Conservation (phyloP, 2,113 vertebrate genomes). For the Pluvialis apricaria region DNA sequence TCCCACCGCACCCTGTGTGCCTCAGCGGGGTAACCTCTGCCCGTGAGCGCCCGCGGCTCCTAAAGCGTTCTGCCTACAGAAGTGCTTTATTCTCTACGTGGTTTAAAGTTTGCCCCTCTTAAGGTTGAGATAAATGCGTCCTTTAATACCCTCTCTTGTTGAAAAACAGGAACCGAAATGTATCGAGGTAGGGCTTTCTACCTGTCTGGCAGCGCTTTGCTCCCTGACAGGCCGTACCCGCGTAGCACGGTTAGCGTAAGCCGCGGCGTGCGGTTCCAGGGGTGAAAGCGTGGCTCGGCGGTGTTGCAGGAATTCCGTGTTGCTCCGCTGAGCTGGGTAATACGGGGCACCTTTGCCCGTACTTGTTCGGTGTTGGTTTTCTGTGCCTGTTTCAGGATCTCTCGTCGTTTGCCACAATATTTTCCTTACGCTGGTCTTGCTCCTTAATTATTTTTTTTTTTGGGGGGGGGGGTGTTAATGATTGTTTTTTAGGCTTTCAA, state of each 20-base stretch:
- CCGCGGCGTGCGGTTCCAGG: not conserved
- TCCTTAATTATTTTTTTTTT: not conserved
- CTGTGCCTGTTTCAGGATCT: not conserved
- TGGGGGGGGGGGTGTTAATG: not conserved
- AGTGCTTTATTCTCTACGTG: accelerated
- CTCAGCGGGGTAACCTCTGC: not conserved
- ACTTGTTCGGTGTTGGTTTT: not conserved
- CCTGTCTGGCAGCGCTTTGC: not conserved
- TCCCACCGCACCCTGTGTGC: not conserved
- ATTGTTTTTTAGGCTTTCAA: not conserved
- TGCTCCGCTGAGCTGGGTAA: not conserved
- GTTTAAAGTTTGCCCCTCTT: not conserved
- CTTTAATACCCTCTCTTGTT: not conserved
- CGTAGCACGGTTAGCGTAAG: accelerated
- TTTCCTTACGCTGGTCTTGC: not conserved
- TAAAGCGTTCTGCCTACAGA: not conserved
- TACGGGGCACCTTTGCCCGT: not conserved
- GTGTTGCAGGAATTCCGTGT: not conserved
- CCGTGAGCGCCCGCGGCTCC: accelerated
- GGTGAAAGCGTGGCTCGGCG: not conserved
- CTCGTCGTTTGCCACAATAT: accelerated
- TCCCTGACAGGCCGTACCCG: not conserved
- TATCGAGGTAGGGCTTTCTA: not conserved
- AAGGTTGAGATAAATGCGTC: accelerated
- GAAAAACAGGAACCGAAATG: not conserved